A percentile compares a stretch with the other conserved stretches of the same genome.
phyloP scores from a whole-genome alignment of 2,797 vertebrate species.

The Hafferia zeledoni region DNA sequence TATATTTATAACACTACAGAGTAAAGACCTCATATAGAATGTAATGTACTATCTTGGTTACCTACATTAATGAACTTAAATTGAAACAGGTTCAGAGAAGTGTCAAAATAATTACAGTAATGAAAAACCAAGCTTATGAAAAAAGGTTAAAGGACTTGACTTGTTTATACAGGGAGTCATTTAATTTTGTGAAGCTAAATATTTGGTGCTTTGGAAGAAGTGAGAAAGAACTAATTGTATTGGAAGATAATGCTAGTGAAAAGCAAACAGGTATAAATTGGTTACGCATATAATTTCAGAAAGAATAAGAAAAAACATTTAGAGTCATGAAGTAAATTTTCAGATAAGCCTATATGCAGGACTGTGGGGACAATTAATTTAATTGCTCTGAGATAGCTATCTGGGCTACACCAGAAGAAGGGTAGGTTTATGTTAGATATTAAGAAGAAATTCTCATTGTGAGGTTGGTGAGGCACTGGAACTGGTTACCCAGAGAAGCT shows the following conservation, averaged over 20 bases:
- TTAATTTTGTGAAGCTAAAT: slow-evolving; percentile 21
- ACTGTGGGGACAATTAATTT: not conserved
- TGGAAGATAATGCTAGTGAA: not conserved
- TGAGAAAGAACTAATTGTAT: slow-evolving; percentile 18
- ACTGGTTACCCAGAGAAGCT: not conserved
- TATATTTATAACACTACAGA: not conserved
- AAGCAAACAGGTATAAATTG: not conserved
- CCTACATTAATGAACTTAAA: not conserved
- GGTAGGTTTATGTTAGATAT: not conserved
- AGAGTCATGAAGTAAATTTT: not conserved
- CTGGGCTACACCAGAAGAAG: not conserved
- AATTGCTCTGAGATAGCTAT: not conserved
- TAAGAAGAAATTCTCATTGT: not conserved
- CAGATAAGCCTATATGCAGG: not conserved
- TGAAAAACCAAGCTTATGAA: not conserved
- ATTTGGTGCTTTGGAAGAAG: not conserved
- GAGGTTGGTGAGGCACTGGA: not conserved
- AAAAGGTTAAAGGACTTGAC: slow-evolving; percentile 8
- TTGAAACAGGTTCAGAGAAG: slow-evolving; percentile 8
- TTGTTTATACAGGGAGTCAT: slow-evolving; percentile 5
- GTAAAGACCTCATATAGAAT: not conserved
- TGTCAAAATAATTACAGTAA: slow-evolving; percentile 32
- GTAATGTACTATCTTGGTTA: not conserved
- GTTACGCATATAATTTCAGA: not conserved
- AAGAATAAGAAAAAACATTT: not conserved